Evolutionary conservation across 1,140 invertebrate genomes (phyloP), one percentile per base, ranked within the genome.

Genomic region (Dufourea novaeangliae): DNA sequence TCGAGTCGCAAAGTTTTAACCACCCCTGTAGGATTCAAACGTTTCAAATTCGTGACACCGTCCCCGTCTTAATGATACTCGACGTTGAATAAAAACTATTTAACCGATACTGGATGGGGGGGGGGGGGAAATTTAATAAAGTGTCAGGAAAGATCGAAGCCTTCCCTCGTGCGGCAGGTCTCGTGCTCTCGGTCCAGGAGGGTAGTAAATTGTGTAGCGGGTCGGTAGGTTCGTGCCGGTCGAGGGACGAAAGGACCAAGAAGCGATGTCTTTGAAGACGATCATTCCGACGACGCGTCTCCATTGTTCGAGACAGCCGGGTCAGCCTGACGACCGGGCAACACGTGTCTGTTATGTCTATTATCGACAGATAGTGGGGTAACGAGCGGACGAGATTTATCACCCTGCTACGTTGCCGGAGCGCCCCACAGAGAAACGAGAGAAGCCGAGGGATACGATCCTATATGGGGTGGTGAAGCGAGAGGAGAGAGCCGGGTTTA

Each of bases 281-380:
- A 82, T 74, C 75, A 84, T 82, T 50, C 52, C 69, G 78, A 72
- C 68, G 70, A 78, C 73, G 69, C 46, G 79, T 78, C 63, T 71
- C 62, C 20, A 63, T 25, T 67, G 29, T 72, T 74, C 52, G 61
- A 77, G 54, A 76, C 73, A 78, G 66, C 86, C 75, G 74, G 85
- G 89, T 86, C 86, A 90, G 83, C 72, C 81, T 82, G 87, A 89
- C 82, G 85, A 89, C 74, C 81, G 59, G 78, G 87, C 86, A 91
- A 91, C 91, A 91, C 90, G 91, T 91, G 91, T 88, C 87, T 88
- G 81, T 90, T 90, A 90, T 88, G 88, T 85, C 86, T 83, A 87
- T 88, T 90, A 85, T 87, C 88, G 82, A 80, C 79, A 84, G 89
- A 90, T 88, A 90, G 85, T 73, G 73, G 78, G 78, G 73, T 87